Conservation (phyloP, 1,140 invertebrate species). For the Apis florea region DNA sequence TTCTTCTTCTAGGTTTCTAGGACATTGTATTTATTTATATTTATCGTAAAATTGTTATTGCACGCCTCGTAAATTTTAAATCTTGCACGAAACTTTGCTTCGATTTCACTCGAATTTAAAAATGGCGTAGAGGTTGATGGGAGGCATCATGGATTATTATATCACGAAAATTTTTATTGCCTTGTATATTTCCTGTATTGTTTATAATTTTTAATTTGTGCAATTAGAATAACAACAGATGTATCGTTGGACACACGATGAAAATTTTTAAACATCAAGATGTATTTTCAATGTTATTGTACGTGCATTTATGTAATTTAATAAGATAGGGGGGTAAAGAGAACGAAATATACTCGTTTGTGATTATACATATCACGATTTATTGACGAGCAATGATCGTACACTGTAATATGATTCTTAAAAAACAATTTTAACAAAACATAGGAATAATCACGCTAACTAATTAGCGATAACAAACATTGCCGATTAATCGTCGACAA, state of each 20-base stretch:
- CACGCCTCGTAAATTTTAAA: no score
- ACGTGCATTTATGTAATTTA: no score
- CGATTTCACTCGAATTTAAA: constrained; percentile 10
- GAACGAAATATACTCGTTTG: background rate
- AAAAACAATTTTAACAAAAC: constrained; percentile 47
- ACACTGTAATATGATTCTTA: constrained; percentile 47
- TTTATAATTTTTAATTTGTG: background rate
- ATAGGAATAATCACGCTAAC: background rate
- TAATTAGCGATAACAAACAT: constrained; percentile 49
- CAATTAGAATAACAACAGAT: background rate
- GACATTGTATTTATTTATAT: background rate
- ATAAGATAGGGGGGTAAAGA: background rate
- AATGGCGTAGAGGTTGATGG: constrained; percentile 13
- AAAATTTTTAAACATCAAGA: no score
- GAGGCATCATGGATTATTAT: background rate
- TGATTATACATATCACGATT: constrained; percentile 53
- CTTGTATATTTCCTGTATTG: no score
- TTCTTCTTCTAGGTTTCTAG: background rate
- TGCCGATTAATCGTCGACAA: background rate
- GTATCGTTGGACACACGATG: no score
- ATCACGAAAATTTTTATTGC: no score
- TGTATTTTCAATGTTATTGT: background rate
- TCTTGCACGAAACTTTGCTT: background rate
- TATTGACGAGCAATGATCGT: constrained; percentile 53
- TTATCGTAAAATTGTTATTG: no score